phyloP scores from a whole-genome alignment of 2,888 invertebrate species.

The Erynnis tages region DNA sequence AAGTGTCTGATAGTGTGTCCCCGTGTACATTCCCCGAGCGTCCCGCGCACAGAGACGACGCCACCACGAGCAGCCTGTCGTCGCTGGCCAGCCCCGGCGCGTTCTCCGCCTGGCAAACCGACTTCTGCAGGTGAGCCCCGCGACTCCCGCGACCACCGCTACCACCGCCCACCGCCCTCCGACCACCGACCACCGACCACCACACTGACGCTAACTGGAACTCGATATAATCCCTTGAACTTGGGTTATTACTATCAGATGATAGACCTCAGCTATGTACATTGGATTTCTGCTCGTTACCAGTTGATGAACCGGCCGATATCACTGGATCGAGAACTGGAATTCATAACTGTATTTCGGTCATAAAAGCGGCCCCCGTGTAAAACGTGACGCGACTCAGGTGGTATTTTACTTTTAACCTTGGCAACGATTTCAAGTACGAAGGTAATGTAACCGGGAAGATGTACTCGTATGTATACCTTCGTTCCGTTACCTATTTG shows the following conservation, averaged over 20 bases:
- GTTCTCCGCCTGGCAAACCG: constrained; percentile 72
- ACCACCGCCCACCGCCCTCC: not conserved
- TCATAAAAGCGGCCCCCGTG: too few species aligned
- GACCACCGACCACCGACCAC: not conserved
- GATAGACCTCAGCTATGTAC: too few species aligned
- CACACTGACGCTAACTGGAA: too few species aligned
- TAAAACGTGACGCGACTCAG: too few species aligned
- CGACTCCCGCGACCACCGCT: not conserved
- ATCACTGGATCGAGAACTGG: too few species aligned
- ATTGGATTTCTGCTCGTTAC: too few species aligned
- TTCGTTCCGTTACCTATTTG: not conserved
- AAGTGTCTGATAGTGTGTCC: constrained; percentile 34
- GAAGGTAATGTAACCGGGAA: constrained; percentile 12
- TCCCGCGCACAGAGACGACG: constrained; percentile 69
- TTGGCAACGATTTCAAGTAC: not conserved
- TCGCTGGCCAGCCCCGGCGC: constrained; percentile 62
- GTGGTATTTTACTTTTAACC: not conserved
- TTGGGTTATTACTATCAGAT: too few species aligned
- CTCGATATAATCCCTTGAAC: too few species aligned
- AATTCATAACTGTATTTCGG: too few species aligned
- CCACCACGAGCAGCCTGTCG: constrained; percentile 70
- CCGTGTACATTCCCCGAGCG: constrained; percentile 47
- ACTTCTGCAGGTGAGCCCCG: constrained; percentile 67
- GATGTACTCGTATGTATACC: not conserved
- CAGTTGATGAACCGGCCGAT: too few species aligned